phyloP scores from a whole-genome alignment of 2,113 vertebrate species.

The Erpornis zantholeuca region DNA sequence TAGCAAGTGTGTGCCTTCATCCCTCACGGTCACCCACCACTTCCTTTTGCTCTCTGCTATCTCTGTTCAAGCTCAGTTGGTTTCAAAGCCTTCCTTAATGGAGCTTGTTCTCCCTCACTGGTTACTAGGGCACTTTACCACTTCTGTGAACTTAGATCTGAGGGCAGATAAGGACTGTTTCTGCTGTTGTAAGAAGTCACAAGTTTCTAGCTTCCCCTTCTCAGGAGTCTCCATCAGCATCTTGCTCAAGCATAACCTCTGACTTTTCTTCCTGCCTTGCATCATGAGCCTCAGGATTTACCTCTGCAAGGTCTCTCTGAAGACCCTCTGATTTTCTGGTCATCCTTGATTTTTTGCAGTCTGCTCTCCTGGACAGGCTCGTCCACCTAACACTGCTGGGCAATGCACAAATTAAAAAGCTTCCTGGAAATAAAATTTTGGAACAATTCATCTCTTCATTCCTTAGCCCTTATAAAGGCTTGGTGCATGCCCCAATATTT shows the following conservation, averaged over 20 bases:
- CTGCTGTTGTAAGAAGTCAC: not conserved
- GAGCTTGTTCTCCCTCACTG: not conserved
- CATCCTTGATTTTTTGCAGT: not conserved
- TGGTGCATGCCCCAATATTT: accelerated
- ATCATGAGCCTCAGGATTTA: not conserved
- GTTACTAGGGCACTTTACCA: not conserved
- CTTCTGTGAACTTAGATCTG: not conserved
- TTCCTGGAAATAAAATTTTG: not conserved
- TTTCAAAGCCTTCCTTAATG: not conserved
- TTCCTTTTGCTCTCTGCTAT: not conserved
- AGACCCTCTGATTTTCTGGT: not conserved
- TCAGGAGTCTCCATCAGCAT: not conserved
- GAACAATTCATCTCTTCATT: not conserved
- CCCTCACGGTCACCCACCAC: not conserved
- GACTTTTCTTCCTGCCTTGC: not conserved
- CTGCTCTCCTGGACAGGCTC: not conserved
- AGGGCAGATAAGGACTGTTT: not conserved
- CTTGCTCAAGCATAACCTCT: not conserved
- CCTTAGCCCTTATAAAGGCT: not conserved
- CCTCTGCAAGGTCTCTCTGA: not conserved
- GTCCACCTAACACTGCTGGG: not conserved
- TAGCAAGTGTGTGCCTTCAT: not conserved
- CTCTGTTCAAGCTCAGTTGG: not conserved
- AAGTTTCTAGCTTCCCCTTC: not conserved
- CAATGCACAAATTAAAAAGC: not conserved